phyloP scores from a whole-genome alignment of 2,797 vertebrate species.

The Trichosurus vulpecula region DNA sequence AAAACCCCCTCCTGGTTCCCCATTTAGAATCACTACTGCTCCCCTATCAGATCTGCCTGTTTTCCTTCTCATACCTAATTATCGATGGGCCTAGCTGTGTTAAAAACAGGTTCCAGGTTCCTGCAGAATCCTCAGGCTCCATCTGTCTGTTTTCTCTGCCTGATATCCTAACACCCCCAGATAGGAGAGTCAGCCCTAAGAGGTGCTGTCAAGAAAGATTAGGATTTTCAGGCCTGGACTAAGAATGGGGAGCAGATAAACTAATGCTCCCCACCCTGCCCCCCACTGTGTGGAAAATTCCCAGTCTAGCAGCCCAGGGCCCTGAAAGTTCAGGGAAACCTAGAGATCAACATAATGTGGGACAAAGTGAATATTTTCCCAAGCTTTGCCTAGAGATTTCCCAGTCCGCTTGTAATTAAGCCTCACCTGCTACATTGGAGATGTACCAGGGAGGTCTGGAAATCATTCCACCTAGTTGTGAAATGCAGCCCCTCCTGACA shows the following conservation, averaged over 20 bases:
- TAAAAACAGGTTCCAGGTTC: neutral
- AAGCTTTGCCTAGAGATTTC: neutral
- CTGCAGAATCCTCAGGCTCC: neutral
- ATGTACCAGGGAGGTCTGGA: neutral
- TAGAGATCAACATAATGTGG: neutral
- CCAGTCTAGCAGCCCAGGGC: neutral
- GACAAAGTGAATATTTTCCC: neutral
- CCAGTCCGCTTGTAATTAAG: neutral
- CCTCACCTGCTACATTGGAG: neutral
- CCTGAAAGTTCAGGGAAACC: neutral
- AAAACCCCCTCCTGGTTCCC: neutral
- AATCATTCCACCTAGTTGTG: neutral
- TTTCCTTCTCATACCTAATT: neutral
- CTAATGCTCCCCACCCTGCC: neutral
- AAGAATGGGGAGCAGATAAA: slow-evolving; percentile 22
- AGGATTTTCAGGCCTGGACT: neutral
- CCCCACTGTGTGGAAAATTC: slow-evolving; percentile 27
- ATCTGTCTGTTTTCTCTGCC: neutral
- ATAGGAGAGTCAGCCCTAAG: neutral
- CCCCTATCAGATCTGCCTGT: slow-evolving; percentile 3
- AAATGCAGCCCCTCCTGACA: neutral
- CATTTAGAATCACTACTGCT: neutral
- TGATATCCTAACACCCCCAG: slow-evolving; percentile 30
- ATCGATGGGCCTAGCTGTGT: neutral
- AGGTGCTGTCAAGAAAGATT: neutral